A percentile compares a stretch with the other conserved stretches of the same genome.
Evolutionary conservation across 2,797 vertebrate species (phyloP).

Genomic region (Trichosurus vulpecula): DNA sequence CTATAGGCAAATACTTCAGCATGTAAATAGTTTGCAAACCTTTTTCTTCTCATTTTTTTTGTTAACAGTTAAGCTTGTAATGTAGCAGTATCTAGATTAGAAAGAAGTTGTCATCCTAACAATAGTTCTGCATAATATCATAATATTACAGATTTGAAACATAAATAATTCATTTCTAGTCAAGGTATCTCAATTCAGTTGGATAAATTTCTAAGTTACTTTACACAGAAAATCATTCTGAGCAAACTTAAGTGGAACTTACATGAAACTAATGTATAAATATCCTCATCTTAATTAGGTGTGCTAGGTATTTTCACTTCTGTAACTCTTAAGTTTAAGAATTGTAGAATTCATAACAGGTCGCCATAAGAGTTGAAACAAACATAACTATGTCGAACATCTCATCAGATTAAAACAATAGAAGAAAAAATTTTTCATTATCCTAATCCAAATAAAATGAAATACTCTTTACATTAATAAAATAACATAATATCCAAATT

Average conservation of each 20-base stretch:
- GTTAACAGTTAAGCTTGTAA: neutral
- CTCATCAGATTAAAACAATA: too few species aligned
- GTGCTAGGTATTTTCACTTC: neutral
- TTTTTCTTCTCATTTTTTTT: neutral
- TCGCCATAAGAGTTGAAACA: neutral
- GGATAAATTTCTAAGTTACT: neutral
- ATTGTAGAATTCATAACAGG: neutral
- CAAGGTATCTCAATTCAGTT: neutral
- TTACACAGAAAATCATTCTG: neutral
- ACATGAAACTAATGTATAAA: neutral
- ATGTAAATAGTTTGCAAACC: neutral
- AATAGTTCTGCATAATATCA: neutral
- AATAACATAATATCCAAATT: neutral
- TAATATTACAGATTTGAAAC: neutral
- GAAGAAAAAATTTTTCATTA: neutral
- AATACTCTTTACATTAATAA: neutral
- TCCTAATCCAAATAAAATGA: neutral
- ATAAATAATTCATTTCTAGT: neutral
- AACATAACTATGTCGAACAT: neutral
- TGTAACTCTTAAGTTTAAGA: neutral
- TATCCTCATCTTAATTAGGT: neutral
- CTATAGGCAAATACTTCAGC: neutral
- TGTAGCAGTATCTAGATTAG: neutral
- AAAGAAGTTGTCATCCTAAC: neutral
- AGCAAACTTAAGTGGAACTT: neutral